Evolutionary conservation across 1,140 invertebrate species (phyloP).

Genomic region (Ectropis grisescens): DNA sequence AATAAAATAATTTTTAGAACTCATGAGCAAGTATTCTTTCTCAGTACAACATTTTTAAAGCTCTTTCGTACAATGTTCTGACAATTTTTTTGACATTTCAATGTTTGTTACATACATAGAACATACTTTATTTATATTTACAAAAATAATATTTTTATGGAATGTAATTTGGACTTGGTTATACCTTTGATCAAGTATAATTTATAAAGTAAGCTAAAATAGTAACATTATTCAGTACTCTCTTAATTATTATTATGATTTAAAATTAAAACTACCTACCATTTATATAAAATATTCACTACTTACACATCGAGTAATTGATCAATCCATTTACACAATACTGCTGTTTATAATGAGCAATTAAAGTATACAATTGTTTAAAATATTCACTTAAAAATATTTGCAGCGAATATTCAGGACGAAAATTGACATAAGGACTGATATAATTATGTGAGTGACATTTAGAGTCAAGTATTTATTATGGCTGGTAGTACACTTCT

Average conservation of each 20-base stretch:
- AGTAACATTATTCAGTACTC: slow-evolving; percentile 55
- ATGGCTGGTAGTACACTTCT: too few species aligned
- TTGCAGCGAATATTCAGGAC: too few species aligned
- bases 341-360: slow-evolving; percentile 48
- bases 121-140: slow-evolving; percentile 22
- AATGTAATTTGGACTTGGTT: slow-evolving; percentile 59
- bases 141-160: slow-evolving; percentile 48
- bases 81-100: neutral
- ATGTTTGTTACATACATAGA: neutral
- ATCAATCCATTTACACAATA: slow-evolving; percentile 41
- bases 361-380: slow-evolving; percentile 6
- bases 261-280: slow-evolving; percentile 14
- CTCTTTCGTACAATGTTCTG: slow-evolving; percentile 12
- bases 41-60: slow-evolving; percentile 57
- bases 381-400: neutral
- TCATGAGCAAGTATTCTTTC: too few species aligned
- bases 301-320: slow-evolving; percentile 28
- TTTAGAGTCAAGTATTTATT: too few species aligned
- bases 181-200: slow-evolving; percentile 35
- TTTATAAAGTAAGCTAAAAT: slow-evolving; percentile 23
- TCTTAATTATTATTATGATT: slow-evolving; percentile 30
- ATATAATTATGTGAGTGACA: too few species aligned
- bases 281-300: slow-evolving; percentile 16
- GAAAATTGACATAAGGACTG: too few species aligned
- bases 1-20: too few species aligned